phyloP scores from a whole-genome alignment of 2,797 vertebrate species.

The Sylvia borin region DNA sequence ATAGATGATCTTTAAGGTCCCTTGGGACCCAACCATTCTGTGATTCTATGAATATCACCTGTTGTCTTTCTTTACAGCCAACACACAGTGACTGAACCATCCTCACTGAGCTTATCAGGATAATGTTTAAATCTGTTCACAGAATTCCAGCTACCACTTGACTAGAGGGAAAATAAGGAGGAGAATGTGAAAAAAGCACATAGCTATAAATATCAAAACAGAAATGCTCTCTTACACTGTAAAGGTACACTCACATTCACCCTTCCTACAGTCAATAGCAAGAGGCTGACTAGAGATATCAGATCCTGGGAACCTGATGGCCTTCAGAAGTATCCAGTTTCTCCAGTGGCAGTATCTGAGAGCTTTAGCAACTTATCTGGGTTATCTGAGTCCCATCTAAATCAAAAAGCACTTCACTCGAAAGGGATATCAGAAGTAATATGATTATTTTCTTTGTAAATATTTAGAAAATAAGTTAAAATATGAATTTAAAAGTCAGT shows the following conservation, averaged over 20 bases:
- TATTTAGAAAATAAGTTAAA: background rate
- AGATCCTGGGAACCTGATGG: background rate
- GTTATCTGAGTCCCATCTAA: background rate
- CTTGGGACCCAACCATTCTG: background rate
- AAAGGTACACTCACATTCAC: background rate
- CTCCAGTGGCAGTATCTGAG: background rate
- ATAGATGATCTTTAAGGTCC: background rate
- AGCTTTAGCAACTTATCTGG: background rate
- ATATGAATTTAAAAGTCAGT: background rate
- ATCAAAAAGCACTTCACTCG: background rate
- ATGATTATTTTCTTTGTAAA: background rate
- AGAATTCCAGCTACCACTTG: background rate
- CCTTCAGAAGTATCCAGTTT: background rate
- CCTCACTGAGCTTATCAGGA: background rate
- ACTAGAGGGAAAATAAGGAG: background rate
- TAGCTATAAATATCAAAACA: background rate
- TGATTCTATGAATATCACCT: background rate
- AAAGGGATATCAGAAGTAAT: background rate
- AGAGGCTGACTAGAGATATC: background rate
- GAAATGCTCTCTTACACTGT: background rate
- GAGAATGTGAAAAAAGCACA: fast-evolving
- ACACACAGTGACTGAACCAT: background rate
- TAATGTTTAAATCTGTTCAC: background rate
- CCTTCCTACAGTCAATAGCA: no score
- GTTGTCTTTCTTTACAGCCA: background rate